A percentile compares a stretch with the other conserved stretches of the same genome.
phyloP scores from a whole-genome alignment of 2,888 invertebrate species.

The Amphipyra berbera region DNA sequence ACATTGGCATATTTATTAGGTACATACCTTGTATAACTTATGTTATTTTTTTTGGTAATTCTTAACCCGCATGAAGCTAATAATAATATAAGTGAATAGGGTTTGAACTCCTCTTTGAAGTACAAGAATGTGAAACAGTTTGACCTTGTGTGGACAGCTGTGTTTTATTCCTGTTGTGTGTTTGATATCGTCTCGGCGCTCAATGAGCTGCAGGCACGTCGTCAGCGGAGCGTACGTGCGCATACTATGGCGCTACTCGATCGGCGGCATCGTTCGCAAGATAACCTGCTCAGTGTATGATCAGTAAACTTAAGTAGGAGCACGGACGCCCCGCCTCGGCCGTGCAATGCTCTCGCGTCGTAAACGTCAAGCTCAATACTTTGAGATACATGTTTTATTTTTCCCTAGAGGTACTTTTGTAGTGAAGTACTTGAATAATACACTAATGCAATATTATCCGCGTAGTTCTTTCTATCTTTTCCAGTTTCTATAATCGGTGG shows the following conservation, averaged over 20 bases:
- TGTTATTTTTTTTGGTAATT: not conserved
- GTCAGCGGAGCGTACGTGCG: too few species aligned
- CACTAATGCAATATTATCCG: too few species aligned
- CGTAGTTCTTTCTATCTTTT: too few species aligned
- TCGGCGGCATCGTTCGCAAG: too few species aligned
- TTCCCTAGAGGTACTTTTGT: not conserved
- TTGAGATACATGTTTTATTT: not conserved
- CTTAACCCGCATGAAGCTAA: not conserved
- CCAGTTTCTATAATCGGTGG: too few species aligned
- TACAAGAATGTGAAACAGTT: not conserved
- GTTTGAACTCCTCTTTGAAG: not conserved
- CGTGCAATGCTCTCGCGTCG: not conserved
- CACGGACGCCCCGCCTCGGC: not conserved
- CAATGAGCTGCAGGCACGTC: not conserved
- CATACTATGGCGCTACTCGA: too few species aligned
- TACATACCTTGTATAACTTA: too few species aligned
- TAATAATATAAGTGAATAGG: not conserved
- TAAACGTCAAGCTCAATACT: not conserved
- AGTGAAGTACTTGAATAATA: not conserved
- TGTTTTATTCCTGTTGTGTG: not conserved
- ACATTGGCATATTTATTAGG: not conserved
- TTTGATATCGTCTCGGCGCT: not conserved
- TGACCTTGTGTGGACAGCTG: not conserved
- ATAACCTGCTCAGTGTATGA: too few species aligned
- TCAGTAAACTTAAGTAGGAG: too few species aligned